Conservation (phyloP, 2,797 vertebrate genomes). For the Schizothorax lantsangensis region DNA sequence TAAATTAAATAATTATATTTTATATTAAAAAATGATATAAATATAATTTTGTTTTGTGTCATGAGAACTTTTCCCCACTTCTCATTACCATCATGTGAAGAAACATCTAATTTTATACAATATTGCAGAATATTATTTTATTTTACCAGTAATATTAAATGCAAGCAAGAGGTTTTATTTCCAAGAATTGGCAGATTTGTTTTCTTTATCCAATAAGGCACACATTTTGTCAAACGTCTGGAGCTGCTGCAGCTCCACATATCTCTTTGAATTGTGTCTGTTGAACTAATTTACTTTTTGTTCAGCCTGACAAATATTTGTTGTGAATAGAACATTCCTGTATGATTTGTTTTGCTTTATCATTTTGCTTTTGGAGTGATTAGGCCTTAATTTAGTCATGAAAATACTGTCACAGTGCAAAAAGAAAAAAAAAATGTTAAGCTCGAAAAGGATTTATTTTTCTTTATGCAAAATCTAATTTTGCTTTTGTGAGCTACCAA, state of each 20-base stretch:
- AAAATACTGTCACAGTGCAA: background rate
- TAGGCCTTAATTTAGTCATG: background rate
- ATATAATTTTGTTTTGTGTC: background rate
- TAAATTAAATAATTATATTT: background rate
- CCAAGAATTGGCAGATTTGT: background rate
- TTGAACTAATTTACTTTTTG: background rate
- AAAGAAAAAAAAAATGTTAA: background rate
- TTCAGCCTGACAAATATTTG: background rate
- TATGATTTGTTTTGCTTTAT: background rate
- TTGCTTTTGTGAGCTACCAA: background rate
- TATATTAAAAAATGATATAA: background rate
- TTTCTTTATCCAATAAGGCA: background rate
- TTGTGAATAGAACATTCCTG: background rate
- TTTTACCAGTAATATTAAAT: background rate
- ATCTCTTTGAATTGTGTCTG: background rate
- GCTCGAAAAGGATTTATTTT: background rate
- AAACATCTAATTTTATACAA: background rate
- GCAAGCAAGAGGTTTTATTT: background rate
- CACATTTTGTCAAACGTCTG: background rate
- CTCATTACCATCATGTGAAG: background rate
- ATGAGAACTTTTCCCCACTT: background rate
- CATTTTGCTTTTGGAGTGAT: background rate
- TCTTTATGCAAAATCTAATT: background rate
- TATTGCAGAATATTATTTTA: background rate
- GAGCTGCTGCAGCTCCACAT: background rate